A percentile compares a stretch with the other conserved stretches of the same genome.
phyloP scores from a whole-genome alignment of 1,140 invertebrate species.

The Aporrectodea caliginosa region DNA sequence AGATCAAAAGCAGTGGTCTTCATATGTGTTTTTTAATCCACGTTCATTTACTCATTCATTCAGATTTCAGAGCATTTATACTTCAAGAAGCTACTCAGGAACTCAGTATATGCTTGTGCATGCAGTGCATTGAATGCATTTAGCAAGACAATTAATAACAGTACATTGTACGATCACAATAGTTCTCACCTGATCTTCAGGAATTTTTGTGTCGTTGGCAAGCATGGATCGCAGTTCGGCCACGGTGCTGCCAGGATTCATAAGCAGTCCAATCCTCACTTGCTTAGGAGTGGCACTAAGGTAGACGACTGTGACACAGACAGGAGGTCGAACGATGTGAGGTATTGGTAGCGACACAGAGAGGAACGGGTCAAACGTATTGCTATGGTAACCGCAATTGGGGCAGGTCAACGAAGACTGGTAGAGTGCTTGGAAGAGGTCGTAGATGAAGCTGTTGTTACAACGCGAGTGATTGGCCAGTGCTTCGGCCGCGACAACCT shows the following conservation, averaged over 20 bases:
- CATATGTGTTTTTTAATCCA: too few species aligned
- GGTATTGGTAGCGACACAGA: constrained; percentile 93
- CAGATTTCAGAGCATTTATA: too few species aligned
- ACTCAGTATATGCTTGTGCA: too few species aligned
- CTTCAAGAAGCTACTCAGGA: too few species aligned
- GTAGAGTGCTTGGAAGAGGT: constrained; percentile 72
- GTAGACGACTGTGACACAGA: constrained; percentile 75
- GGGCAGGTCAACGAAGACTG: constrained; percentile 90
- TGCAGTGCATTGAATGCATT: too few species aligned
- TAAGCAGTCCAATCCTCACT: constrained; percentile 42
- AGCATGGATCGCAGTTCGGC: constrained; percentile 44
- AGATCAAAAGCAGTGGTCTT: too few species aligned
- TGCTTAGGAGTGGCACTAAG: not conserved
- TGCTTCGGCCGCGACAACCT: constrained; percentile 85
- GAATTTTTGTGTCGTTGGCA: constrained; percentile 41
- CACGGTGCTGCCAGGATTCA: constrained; percentile 43
- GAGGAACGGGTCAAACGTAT: constrained; percentile 95
- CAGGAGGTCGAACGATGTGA: constrained; percentile 59
- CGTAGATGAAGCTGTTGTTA: constrained; percentile 92
- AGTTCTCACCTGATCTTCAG: constrained; percentile 39
- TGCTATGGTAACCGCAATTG: constrained; percentile 83
- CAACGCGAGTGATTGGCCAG: constrained; percentile 81
- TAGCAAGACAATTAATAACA: too few species aligned
- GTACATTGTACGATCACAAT: too few species aligned
- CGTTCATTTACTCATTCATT: too few species aligned